A percentile compares a stretch with the other conserved stretches of the same genome.
Conservation (phyloP, 2,113 vertebrate genomes). For the Lophochroa leadbeateri region DNA sequence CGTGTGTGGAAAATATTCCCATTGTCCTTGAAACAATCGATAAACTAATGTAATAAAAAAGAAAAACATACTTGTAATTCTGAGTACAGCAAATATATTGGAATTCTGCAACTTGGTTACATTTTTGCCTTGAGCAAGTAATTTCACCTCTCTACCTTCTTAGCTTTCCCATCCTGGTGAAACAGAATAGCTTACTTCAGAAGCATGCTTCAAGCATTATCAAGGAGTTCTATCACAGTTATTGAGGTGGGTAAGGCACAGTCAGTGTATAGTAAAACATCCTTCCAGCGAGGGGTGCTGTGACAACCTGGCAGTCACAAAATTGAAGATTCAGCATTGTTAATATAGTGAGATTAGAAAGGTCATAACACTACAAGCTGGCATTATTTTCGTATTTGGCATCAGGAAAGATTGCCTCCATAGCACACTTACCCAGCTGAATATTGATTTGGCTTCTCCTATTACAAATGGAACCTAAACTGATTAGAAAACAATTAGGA, state of each 20-base stretch:
- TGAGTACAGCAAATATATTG: neutral
- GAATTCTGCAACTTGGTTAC: neutral
- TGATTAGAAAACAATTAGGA: constrained; percentile 30
- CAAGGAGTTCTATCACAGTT: neutral
- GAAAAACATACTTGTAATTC: neutral
- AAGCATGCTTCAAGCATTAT: neutral
- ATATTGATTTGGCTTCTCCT: neutral
- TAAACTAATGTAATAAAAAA: neutral
- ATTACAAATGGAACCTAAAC: neutral
- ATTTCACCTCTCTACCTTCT: neutral
- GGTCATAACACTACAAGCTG: neutral
- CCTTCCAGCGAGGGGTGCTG: accelerated
- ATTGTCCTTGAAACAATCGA: neutral
- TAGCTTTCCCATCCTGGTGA: neutral
- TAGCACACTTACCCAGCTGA: neutral
- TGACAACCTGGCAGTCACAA: neutral
- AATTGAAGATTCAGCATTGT: neutral
- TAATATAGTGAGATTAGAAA: neutral
- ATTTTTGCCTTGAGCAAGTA: neutral
- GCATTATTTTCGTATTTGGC: neutral
- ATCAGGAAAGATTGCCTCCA: neutral
- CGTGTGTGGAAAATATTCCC: neutral
- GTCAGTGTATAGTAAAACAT: neutral
- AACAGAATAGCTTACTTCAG: neutral
- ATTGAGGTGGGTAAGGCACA: neutral